phyloP scores from a whole-genome alignment of 2,113 vertebrate genomes.

The Vimba vimba region DNA sequence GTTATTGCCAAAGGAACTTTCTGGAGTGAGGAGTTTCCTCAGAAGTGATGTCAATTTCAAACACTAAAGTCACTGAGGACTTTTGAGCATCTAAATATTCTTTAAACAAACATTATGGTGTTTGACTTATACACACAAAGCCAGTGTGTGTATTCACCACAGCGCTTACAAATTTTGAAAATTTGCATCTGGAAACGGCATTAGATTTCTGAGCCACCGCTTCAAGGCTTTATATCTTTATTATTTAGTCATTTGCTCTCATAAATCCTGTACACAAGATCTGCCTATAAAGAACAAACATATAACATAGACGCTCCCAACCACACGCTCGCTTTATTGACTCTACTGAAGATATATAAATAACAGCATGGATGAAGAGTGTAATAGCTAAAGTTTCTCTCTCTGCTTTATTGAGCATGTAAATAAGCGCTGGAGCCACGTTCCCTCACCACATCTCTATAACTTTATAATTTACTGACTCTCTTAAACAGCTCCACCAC shows the following conservation, averaged over 20 bases:
- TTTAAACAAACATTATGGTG: background rate
- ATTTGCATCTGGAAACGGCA: background rate
- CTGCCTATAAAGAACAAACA: conserved; percentile 20
- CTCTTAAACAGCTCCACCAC: conserved; percentile 53
- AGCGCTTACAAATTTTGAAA: background rate
- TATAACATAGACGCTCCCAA: background rate
- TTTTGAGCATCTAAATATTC: background rate
- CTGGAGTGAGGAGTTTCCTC: background rate
- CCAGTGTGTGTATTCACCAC: background rate
- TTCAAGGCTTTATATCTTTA: conserved; percentile 17
- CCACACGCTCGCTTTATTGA: conserved; percentile 28
- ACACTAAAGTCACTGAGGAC: background rate
- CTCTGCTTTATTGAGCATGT: conserved; percentile 72
- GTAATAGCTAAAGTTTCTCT: conserved; percentile 59
- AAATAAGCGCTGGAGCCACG: conserved; percentile 67
- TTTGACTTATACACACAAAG: background rate
- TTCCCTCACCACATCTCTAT: conserved; percentile 64
- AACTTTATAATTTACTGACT: conserved; percentile 64
- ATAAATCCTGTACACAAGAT: conserved; percentile 16
- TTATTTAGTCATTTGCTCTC: conserved; percentile 22
- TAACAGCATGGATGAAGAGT: conserved; percentile 27
- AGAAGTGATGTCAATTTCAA: background rate
- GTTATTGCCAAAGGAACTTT: background rate
- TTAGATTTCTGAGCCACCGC: background rate
- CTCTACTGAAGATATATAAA: conserved; percentile 70